Conservation (phyloP, 64 coral and sea anemone genomes). For the Pachyseris speciosa region DNA sequence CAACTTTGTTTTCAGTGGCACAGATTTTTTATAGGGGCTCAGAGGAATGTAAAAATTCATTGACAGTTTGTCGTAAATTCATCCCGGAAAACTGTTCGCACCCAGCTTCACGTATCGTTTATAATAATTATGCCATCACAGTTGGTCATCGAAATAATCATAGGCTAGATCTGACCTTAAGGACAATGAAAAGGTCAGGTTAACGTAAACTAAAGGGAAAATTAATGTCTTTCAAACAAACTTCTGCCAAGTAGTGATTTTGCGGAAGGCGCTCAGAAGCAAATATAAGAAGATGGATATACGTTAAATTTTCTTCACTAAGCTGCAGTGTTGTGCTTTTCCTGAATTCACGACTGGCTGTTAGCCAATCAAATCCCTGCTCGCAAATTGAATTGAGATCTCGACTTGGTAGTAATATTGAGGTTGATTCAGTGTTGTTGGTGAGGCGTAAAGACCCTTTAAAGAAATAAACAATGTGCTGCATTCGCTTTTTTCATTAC, state of each 20-base stretch:
- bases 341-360: neutral
- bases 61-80: neutral
- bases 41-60: too few relatives aligned
- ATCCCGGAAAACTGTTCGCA: neutral
- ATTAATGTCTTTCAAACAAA: slow-evolving; percentile 38
- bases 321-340: neutral
- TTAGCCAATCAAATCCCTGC: neutral
- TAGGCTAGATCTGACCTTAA: neutral
- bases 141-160: neutral
- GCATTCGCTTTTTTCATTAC: neutral
- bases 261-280: slow-evolving; percentile 30
- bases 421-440: slow-evolving; percentile 14
- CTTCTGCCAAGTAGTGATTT: slow-evolving; percentile 15
- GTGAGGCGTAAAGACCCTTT: slow-evolving; percentile 32
- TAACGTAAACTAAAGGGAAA: slow-evolving; percentile 9
- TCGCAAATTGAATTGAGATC: slow-evolving; percentile 24
- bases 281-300: slow-evolving; percentile 20
- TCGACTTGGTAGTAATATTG: slow-evolving; percentile 13
- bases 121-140: neutral
- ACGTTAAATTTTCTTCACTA: neutral
- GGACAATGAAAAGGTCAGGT: neutral
- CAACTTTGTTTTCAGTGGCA: too few relatives aligned
- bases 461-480: slow-evolving; percentile 20
- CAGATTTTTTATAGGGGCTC: too few relatives aligned
- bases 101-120: neutral